Base-by-base conservation (phyloP, 2,888 invertebrate genomes). In the Anarsia innoxiella region DNA sequence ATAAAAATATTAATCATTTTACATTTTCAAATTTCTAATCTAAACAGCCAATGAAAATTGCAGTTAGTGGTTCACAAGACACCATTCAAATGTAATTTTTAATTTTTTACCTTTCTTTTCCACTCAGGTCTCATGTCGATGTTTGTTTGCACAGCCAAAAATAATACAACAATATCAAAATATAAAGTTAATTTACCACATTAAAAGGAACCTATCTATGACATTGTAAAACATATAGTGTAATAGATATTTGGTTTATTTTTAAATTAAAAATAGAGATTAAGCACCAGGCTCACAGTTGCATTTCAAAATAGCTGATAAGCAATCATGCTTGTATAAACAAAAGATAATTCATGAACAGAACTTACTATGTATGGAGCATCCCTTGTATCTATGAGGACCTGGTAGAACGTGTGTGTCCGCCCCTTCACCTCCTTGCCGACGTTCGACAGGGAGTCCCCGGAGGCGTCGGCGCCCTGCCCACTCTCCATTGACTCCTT, bases 351-450 rank as follows among this genome's bases (percentile, higher is more conserved):
- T n/a, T n/a, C 8, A 19, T 29, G 19, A 33, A 15, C 26, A 32
- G 41, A n/a, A 89, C 93, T 91, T 87, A 96, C 95, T 85, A 99
- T 97, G 72, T 93, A 95, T 4, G 97, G 96, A 64, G 96, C 97
- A 86, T 99, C 99, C 64, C 98, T 88, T 42, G 96, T 93, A 76
- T 99, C 99, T 52, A 99, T 98, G 27, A 99, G 87, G 27, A 97
- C 98, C 87, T 99, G 98, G 75, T 99, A 99, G 74, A 97, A 99
- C 25, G 96, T 94, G 60, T 97, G 96, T 4, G 95, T 93, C 66
- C 91, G 89, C 31, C 96, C 95, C 74, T 95, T 93, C 6, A 95
- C 94, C 79, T 95, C 95, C 66, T 94, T 94, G 16, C 92, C 91
- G 10, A 91, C 91, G 48, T 71, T 84, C 8, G 85, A 80, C 32